These are phyloP conservation scores for Meteorus sp. DNA, from an alignment of 1,140 invertebrate species.

Conservation along the genomic window DNA sequence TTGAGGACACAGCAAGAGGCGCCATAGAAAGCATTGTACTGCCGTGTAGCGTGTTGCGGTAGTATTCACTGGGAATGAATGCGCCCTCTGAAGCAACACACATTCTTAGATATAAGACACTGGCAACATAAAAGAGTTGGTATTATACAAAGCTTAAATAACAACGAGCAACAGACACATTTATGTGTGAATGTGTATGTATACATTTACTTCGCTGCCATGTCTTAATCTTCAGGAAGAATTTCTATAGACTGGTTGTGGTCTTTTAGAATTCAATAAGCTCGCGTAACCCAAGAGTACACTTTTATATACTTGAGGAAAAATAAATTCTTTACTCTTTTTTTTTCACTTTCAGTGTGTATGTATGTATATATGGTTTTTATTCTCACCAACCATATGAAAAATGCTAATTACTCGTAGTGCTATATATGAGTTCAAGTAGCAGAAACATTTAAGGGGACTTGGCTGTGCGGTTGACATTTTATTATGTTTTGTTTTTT, in stretches of 20 bases:
- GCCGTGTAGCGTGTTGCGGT: constrained; percentile 34
- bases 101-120: constrained; percentile 56
- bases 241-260: constrained; percentile 52
- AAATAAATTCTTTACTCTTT: constrained; percentile 17
- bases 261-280: constrained; percentile 28
- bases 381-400: constrained; percentile 19
- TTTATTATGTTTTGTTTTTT: background rate
- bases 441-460: background rate
- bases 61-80: constrained; percentile 56
- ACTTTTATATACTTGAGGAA: background rate
- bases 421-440: constrained; percentile 4
- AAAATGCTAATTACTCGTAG: constrained; percentile 42
- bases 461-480: background rate
- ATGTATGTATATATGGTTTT: no score
- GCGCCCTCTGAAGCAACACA: constrained; percentile 48
- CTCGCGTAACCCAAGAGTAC: constrained; percentile 12
- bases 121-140: constrained; percentile 57
- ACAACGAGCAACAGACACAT: constrained; percentile 36
- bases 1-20: constrained; percentile 33
- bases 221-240: constrained; percentile 31
- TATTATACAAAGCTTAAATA: constrained; percentile 58
- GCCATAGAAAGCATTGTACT: constrained; percentile 51
- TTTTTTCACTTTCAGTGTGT: constrained; percentile 1
- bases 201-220: background rate
- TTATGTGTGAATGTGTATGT: constrained; percentile 1